Percentiles rank a stretch among this genome's conserved stretches.
Evolutionary conservation across 2,797 vertebrate genomes (phyloP).

Genomic region (Hippocampus kuda): DNA sequence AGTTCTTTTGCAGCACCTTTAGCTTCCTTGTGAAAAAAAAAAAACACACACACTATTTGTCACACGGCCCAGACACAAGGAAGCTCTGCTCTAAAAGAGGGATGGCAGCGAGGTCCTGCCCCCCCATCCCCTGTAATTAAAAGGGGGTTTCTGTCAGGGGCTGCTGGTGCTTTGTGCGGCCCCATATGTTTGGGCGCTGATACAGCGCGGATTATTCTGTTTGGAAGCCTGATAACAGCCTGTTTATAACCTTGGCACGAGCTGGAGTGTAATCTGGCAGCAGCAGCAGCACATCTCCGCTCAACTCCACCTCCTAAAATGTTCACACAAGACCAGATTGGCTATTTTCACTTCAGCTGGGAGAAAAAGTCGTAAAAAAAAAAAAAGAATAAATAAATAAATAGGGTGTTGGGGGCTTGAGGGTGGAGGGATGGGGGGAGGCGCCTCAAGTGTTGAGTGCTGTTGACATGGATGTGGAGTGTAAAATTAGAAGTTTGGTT

Average conservation of each 20-base stretch:
- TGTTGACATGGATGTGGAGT: slow-evolving; percentile 17
- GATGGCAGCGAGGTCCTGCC: slow-evolving; percentile 50
- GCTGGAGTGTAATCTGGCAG: slow-evolving; percentile 93
- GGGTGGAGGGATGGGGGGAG: no score
- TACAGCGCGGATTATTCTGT: slow-evolving; percentile 98
- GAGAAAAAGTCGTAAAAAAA: slow-evolving; percentile 43
- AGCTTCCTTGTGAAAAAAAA: slow-evolving; percentile 6
- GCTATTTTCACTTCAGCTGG: slow-evolving; percentile 35
- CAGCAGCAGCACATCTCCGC: slow-evolving; percentile 86
- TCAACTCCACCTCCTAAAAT: slow-evolving; percentile 67
- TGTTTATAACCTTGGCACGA: slow-evolving; percentile 99
- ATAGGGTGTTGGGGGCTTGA: no score
- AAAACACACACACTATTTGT: slow-evolving; percentile 9
- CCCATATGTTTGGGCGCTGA: slow-evolving; percentile 98
- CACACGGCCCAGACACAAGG: slow-evolving; percentile 8
- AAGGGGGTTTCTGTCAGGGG: slow-evolving; percentile 93
- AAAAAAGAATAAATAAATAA: neutral
- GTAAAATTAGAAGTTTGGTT: slow-evolving; percentile 24
- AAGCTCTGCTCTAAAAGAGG: slow-evolving; percentile 21
- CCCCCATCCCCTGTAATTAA: slow-evolving; percentile 84
- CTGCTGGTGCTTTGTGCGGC: slow-evolving; percentile 89
- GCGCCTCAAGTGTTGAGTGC: slow-evolving; percentile 8
- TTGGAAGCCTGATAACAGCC: slow-evolving; percentile 93
- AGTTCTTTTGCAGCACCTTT: slow-evolving; percentile 4
- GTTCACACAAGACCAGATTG: slow-evolving; percentile 49